These are phyloP conservation scores for Noctua janthe DNA, from an alignment of 2,888 invertebrate genomes.

Conservation along the genomic window DNA sequence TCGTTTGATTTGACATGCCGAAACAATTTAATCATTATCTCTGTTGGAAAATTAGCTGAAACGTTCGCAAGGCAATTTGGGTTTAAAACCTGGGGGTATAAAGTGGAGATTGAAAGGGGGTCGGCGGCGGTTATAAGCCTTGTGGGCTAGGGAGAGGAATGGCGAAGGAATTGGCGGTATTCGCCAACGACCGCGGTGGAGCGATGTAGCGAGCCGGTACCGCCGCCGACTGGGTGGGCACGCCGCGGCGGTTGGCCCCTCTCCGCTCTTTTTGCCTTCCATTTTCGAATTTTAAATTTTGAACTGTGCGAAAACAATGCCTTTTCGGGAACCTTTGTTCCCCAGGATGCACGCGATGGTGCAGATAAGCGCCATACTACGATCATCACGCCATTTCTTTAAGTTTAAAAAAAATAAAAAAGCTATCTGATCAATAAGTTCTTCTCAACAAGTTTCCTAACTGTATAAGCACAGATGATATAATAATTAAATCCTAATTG, in stretches of 20 bases:
- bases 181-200: slow-evolving; percentile 86
- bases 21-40: slow-evolving; percentile 90
- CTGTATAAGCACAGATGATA: slow-evolving; percentile 74
- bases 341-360: slow-evolving; percentile 72
- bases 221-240: slow-evolving; percentile 88
- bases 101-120: slow-evolving; percentile 70
- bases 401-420: not conserved
- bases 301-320: slow-evolving; percentile 77
- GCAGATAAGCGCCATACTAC: slow-evolving; percentile 69
- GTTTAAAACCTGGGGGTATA: slow-evolving; percentile 67
- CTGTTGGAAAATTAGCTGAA: slow-evolving; percentile 82
- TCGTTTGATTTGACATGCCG: slow-evolving; percentile 90
- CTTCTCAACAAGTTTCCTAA: slow-evolving; percentile 32
- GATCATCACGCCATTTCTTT: slow-evolving; percentile 69
- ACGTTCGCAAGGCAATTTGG: slow-evolving; percentile 61
- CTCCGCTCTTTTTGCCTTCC: slow-evolving; percentile 81
- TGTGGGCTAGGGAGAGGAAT: slow-evolving; percentile 79
- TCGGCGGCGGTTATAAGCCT: slow-evolving; percentile 75
- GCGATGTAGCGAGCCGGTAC: slow-evolving; percentile 81
- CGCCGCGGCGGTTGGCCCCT: slow-evolving; percentile 81
- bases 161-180: slow-evolving; percentile 89
- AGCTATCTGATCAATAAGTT: not conserved
- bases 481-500: slow-evolving; percentile 85
- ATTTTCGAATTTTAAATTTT: slow-evolving; percentile 82
- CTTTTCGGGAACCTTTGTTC: slow-evolving; percentile 69